phyloP scores from a whole-genome alignment of 2,797 vertebrate genomes.

The Anas georgica region DNA sequence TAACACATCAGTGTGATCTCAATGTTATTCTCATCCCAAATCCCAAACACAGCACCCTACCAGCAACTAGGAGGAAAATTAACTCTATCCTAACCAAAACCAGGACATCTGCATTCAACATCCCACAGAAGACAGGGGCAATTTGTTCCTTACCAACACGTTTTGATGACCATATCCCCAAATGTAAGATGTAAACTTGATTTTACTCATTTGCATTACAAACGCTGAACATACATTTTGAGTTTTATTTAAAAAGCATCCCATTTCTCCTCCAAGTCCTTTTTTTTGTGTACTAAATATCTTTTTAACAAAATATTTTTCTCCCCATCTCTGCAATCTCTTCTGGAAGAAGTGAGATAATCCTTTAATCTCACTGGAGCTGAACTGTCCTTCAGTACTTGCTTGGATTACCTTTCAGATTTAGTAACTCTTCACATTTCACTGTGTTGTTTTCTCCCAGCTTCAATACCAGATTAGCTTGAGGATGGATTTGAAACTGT shows the following conservation, averaged over 20 bases:
- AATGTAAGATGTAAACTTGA: neutral
- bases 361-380: constrained; percentile 42
- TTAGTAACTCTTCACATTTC: constrained; percentile 36
- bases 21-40: too few relatives aligned
- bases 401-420: constrained; percentile 55
- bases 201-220: neutral
- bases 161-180: neutral
- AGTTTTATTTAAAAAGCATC: constrained; percentile 1
- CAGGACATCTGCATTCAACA: neutral
- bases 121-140: neutral
- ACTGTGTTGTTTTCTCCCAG: neutral
- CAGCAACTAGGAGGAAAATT: too few relatives aligned
- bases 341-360: constrained; percentile 4
- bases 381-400: neutral
- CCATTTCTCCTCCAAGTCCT: neutral
- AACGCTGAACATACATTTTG: neutral
- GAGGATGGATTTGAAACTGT: constrained; percentile 34
- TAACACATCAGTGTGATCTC: too few relatives aligned
- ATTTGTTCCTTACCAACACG: neutral
- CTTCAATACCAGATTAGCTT: constrained; percentile 35
- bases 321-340: neutral
- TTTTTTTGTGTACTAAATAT: neutral
- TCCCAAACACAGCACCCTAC: too few relatives aligned
- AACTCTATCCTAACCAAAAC: too few relatives aligned
- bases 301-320: neutral